phyloP scores from a whole-genome alignment of 2,888 invertebrate species.

The Meteorus colon region DNA sequence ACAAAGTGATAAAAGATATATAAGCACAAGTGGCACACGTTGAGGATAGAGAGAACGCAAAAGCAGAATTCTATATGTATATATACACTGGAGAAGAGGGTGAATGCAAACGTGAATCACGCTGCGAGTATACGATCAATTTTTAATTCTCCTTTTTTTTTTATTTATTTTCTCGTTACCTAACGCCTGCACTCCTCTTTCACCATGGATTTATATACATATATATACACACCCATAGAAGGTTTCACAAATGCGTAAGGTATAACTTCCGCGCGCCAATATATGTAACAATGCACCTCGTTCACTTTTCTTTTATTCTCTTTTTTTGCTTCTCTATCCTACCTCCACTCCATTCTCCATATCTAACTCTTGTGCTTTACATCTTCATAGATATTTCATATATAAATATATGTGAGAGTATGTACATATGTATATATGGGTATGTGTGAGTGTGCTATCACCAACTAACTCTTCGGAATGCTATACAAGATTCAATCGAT shows the following conservation, averaged over 20 bases:
- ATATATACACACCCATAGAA: conserved; percentile 18
- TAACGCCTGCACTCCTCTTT: conserved; percentile 34
- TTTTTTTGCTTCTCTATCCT: conserved; percentile 12
- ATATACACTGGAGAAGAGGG: conserved; percentile 22
- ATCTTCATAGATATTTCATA: neutral
- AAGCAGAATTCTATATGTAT: conserved; percentile 26
- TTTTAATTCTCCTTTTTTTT: conserved; percentile 38
- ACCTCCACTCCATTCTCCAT: conserved; percentile 5
- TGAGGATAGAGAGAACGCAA: neutral
- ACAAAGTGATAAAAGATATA: conserved; percentile 19
- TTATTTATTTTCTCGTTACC: conserved; percentile 40
- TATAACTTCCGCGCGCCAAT: conserved; percentile 42
- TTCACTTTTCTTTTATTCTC: conserved; percentile 32
- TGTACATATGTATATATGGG: neutral
- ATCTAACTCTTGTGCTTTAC: conserved; percentile 18
- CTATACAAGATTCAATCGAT: conserved; percentile 8
- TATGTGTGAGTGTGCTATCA: neutral
- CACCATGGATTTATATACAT: neutral
- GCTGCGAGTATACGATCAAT: conserved; percentile 41
- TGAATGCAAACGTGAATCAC: conserved; percentile 40
- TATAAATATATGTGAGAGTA: neutral
- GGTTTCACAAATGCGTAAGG: conserved; percentile 46
- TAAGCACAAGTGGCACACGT: conserved; percentile 17
- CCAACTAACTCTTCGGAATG: conserved; percentile 8
- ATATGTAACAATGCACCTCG: conserved; percentile 34